A percentile compares a stretch with the other conserved stretches of the same genome.
These are phyloP conservation scores for Xenops minutus DNA, from an alignment of 2,797 vertebrate genomes.

Conservation along the genomic window DNA sequence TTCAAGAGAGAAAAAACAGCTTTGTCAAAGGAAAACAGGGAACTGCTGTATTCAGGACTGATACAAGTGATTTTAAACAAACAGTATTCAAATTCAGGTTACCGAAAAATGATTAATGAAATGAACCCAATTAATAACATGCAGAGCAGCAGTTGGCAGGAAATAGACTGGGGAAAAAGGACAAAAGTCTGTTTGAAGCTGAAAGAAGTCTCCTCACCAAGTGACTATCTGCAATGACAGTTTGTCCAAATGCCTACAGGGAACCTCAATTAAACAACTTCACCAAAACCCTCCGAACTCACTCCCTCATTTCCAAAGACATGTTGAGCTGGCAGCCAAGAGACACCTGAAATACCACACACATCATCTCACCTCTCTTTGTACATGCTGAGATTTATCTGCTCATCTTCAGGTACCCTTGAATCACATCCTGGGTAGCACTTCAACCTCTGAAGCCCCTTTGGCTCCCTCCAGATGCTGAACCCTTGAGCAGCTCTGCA, in stretches of 20 bases:
- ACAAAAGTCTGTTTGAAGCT: neutral
- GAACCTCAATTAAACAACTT: neutral
- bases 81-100: neutral
- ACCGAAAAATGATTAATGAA: constrained; percentile 5
- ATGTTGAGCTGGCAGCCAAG: neutral
- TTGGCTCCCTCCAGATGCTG: neutral
- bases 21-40: neutral
- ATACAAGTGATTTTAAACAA: neutral
- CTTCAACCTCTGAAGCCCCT: neutral
- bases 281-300: neutral
- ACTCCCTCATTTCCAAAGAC: neutral
- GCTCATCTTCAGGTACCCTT: neutral
- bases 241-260: neutral
- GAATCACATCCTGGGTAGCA: neutral
- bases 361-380: neutral
- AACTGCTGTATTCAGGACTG: neutral
- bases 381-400: neutral
- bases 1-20: neutral
- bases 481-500: neutral
- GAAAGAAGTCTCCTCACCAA: neutral
- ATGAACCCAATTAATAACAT: neutral
- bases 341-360: neutral
- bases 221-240: neutral
- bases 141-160: neutral
- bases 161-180: neutral